A percentile compares a stretch with the other conserved stretches of the same genome.
These are phyloP conservation scores for Pachycephala philippinensis DNA, from an alignment of 2,113 vertebrate species.

Conservation along the genomic window DNA sequence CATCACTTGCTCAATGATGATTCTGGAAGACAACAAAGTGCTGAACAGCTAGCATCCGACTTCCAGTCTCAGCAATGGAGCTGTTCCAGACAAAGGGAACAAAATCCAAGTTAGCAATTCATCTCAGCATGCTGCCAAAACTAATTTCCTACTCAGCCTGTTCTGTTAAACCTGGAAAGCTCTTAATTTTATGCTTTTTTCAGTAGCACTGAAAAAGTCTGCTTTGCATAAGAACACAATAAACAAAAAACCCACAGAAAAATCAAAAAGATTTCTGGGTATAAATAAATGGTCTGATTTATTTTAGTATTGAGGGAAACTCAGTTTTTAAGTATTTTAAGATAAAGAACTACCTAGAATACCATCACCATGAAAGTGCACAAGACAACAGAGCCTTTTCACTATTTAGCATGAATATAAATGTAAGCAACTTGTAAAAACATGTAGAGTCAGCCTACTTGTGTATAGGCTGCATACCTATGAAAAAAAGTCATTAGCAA, in stretches of 20 bases:
- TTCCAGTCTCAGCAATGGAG: conserved; percentile 1
- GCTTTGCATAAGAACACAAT: background rate
- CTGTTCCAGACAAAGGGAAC: background rate
- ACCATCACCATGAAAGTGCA: background rate
- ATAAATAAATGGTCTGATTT: background rate
- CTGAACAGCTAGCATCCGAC: background rate
- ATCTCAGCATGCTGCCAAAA: conserved; percentile 20
- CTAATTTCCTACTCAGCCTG: conserved; percentile 25
- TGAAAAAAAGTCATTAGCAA: background rate
- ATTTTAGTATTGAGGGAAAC: background rate
- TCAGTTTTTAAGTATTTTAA: background rate
- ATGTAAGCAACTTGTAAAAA: background rate
- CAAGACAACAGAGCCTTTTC: background rate
- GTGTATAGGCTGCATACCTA: background rate
- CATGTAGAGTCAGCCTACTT: background rate
- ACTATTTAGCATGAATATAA: background rate
- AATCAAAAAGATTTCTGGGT: background rate
- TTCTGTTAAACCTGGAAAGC: background rate
- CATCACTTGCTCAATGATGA: background rate
- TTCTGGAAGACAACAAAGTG: background rate
- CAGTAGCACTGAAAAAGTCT: background rate
- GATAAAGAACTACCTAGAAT: background rate
- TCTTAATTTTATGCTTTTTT: background rate
- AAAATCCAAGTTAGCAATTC: conserved; percentile 1
- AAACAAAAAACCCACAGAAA: background rate